Evolutionary conservation across 2,113 vertebrate species (phyloP).

Genomic region (Rhinolophus sinicus): DNA sequence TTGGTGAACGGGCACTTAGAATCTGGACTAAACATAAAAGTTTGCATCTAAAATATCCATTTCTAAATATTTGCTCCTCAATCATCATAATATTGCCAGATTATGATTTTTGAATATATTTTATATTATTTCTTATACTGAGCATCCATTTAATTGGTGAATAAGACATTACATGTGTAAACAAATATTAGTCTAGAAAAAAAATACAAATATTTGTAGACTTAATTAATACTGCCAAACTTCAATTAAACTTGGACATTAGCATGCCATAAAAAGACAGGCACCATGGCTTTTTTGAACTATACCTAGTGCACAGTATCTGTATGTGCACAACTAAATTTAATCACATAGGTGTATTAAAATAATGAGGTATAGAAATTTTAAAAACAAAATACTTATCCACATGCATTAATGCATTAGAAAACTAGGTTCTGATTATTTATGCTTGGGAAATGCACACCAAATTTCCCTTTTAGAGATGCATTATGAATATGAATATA

Average conservation of each 20-base stretch:
- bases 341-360: neutral
- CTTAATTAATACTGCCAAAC: neutral
- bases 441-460: neutral
- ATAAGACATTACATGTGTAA: neutral
- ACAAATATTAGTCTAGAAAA: neutral
- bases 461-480: neutral
- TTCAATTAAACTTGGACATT: neutral
- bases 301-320: neutral
- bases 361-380: neutral
- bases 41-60: neutral
- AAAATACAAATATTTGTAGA: neutral
- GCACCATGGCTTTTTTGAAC: neutral
- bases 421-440: neutral
- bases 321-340: neutral
- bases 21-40: neutral
- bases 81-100: neutral
- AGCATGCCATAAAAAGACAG: neutral
- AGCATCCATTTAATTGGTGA: neutral
- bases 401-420: neutral
- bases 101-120: conserved; percentile 34
- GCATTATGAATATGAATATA: neutral
- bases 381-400: neutral
- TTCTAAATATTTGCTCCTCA: neutral
- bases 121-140: neutral
- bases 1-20: neutral